phyloP scores from a whole-genome alignment of 1,140 invertebrate genomes.

The Heliconius hermathena region DNA sequence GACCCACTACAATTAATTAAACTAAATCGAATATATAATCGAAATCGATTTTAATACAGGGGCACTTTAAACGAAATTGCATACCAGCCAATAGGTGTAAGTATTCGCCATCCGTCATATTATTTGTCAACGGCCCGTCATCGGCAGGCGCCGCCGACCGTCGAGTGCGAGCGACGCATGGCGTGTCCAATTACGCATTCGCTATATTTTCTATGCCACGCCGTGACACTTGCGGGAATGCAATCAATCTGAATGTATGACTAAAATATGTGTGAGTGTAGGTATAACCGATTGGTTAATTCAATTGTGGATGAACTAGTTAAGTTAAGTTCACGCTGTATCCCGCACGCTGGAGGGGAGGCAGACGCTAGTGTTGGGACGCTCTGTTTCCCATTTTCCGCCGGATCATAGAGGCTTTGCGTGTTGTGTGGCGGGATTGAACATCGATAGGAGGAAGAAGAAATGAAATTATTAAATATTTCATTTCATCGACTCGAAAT shows the following conservation, averaged over 20 bases:
- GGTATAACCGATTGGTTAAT: background rate
- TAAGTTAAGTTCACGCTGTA: too few species aligned
- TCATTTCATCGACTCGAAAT: too few species aligned
- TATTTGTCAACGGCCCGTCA: slow-evolving; percentile 74
- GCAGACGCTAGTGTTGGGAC: too few species aligned
- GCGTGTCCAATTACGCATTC: slow-evolving; percentile 74
- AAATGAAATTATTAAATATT: too few species aligned
- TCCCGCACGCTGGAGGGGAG: too few species aligned
- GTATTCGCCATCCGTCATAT: slow-evolving; percentile 74
- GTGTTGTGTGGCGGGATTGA: too few species aligned
- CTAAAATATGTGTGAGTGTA: background rate
- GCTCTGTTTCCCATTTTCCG: too few species aligned
- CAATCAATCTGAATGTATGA: slow-evolving; percentile 62
- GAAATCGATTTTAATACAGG: background rate
- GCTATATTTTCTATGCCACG: slow-evolving; percentile 77
- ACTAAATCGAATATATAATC: background rate
- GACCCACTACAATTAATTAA: too few species aligned
- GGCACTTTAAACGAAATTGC: slow-evolving; percentile 53
- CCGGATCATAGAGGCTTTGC: too few species aligned
- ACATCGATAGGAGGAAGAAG: too few species aligned
- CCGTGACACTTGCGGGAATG: slow-evolving; percentile 62
- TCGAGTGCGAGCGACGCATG: slow-evolving; percentile 63
- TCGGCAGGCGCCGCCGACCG: slow-evolving; percentile 57
- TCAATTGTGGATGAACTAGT: background rate
- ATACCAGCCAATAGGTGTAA: slow-evolving; percentile 61